Evolutionary conservation across 1,140 invertebrate genomes (phyloP).

Genomic region (Ceratosolen solmsi): DNA sequence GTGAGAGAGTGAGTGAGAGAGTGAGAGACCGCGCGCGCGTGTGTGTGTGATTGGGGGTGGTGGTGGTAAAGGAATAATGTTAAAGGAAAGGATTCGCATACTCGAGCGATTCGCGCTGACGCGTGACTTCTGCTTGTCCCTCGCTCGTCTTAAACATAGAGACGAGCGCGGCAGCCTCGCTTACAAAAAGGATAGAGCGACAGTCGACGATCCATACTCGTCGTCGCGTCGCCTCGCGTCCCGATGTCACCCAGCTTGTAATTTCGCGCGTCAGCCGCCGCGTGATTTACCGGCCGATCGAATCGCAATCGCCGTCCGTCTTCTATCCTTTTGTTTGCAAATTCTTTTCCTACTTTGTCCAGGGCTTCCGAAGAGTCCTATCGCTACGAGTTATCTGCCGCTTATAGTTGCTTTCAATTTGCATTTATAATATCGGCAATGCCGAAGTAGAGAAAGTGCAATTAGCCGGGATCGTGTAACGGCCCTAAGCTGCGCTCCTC

Average conservation of each 20-base stretch:
- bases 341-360: neutral
- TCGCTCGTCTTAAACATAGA: no score
- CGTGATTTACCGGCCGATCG: slow-evolving; percentile 49
- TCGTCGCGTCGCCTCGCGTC: slow-evolving; percentile 16
- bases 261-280: slow-evolving; percentile 35
- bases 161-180: neutral
- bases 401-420: slow-evolving; percentile 43
- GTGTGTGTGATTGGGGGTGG: no score
- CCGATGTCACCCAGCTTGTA: slow-evolving; percentile 30
- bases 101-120: neutral
- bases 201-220: no score
- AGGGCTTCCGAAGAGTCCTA: slow-evolving; percentile 14
- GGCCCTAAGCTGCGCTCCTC: neutral
- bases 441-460: slow-evolving; percentile 28
- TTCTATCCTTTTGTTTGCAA: neutral
- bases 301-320: slow-evolving; percentile 32
- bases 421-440: slow-evolving; percentile 42
- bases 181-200: neutral
- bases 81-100: no score
- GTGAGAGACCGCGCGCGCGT: slow-evolving; percentile 23
- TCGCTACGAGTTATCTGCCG: slow-evolving; percentile 27
- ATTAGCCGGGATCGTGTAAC: slow-evolving; percentile 34
- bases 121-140: slow-evolving; percentile 37
- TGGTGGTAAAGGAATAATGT: no score
- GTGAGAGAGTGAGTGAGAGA: neutral